Percentiles rank a stretch among this genome's conserved stretches.
Evolutionary conservation across 2,888 invertebrate species (phyloP).

Genomic region (Drosophila bunnanda): DNA sequence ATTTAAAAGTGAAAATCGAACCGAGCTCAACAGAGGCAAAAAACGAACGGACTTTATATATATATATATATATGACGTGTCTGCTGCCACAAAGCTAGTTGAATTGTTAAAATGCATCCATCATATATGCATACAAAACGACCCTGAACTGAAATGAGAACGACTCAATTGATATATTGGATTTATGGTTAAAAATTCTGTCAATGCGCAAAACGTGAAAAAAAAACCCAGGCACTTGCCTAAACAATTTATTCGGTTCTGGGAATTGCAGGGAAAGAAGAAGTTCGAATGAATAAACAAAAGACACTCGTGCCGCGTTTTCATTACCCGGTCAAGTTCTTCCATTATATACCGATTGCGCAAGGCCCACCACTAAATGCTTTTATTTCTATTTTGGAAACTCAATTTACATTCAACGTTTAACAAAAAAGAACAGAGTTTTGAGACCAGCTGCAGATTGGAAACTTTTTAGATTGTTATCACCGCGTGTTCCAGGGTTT

Average conservation of each 20-base stretch:
- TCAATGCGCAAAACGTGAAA: background rate
- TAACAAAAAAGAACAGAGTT: background rate
- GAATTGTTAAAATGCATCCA: constrained; percentile 26
- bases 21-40: background rate
- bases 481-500: background rate
- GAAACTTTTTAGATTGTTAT: constrained; percentile 9
- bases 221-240: background rate
- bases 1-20: constrained; percentile 20
- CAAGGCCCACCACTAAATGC: background rate
- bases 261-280: constrained; percentile 10
- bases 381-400: background rate
- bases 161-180: constrained; percentile 11
- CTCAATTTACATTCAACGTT: background rate
- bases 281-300: constrained; percentile 26
- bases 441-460: constrained; percentile 2
- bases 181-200: constrained; percentile 25
- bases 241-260: constrained; percentile 13
- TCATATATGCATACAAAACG: constrained; percentile 11
- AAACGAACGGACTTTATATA: background rate
- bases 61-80: constrained; percentile 3
- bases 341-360: constrained; percentile 4
- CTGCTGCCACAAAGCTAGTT: background rate
- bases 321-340: constrained; percentile 27
- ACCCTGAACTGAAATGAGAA: constrained; percentile 34
- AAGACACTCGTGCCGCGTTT: constrained; percentile 8